Evolutionary conservation across 2,888 invertebrate genomes (phyloP), one percentile per base, ranked within the genome.

Genomic region (Leptinotarsa rubiginosa): DNA sequence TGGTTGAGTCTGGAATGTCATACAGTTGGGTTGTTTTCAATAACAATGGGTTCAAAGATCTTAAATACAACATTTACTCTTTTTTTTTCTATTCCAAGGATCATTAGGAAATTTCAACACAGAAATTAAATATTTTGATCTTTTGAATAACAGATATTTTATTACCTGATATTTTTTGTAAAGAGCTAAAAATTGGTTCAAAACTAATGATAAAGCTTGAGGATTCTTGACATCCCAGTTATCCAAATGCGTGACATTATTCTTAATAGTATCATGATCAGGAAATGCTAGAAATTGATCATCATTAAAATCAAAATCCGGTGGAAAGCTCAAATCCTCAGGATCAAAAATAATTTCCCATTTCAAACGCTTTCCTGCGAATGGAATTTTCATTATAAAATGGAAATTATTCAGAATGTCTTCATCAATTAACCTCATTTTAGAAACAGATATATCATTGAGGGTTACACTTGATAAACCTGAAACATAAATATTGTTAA

Each of bases 261-360:
- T 86, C 71, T 88, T 88, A 49, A 93, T 86, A 71, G 87, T 87
- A 70, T 91, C 87, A 71, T 90, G 87, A 83, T 92, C 90, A 64
- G 91, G 88, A 84, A 91, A 91, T 70, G 88, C 89, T 41, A 92
- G 86, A 85, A 95, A 94, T 67, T 88, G 89, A 56, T 92, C 91
- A 85, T 94, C 93, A 79, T 93, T 91, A 86, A 94, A 94, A 81
- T 92, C 89, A 84, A 95, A 94, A 85, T 95, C 94, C 1, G 95
- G 94, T 92, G 94, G 92, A 83, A 92, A 91, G 15, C 73, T 74
- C 47, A 83, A 78, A 76, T 87, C 84, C 68, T 87, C 85, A 16
- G 86, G 87, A 84, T 93, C 92, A 87, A 95, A 94, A 75, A 93
- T 87, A 16, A 94, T 89, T 83, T 93, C 92, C 93, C 94, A 94